phyloP scores from a whole-genome alignment of 2,888 invertebrate species.

The Synanthedon formicaeformis region DNA sequence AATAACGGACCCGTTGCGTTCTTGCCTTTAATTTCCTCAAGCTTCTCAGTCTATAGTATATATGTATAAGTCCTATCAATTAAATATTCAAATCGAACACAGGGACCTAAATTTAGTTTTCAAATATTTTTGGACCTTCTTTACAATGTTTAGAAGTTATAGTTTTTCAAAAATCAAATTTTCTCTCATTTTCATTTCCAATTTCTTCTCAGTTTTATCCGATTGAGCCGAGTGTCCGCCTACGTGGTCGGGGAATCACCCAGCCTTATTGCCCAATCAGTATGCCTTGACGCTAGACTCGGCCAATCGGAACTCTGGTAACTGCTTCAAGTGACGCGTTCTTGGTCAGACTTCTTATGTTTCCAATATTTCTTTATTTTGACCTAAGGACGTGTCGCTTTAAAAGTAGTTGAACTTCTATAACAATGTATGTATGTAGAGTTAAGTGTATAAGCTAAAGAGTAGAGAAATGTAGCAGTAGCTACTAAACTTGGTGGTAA shows the following conservation, averaged over 20 bases:
- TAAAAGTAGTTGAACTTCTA: constrained; percentile 38
- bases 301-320: constrained; percentile 42
- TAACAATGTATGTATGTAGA: constrained; percentile 69
- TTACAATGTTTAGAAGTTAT: constrained; percentile 38
- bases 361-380: constrained; percentile 24
- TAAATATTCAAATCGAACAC: constrained; percentile 49
- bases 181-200: constrained; percentile 15
- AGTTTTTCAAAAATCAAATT: constrained; percentile 13
- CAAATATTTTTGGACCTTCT: constrained; percentile 62
- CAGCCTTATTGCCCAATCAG: constrained; percentile 81
- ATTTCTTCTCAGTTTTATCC: constrained; percentile 31
- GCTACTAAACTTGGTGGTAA: constrained; percentile 65
- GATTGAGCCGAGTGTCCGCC: constrained; percentile 64
- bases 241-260: constrained; percentile 77
- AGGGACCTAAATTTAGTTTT: constrained; percentile 62
- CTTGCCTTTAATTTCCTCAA: constrained; percentile 21
- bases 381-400: constrained; percentile 32
- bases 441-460: constrained; percentile 49
- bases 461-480: constrained; percentile 48
- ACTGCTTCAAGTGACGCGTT: constrained; percentile 44
- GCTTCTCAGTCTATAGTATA: constrained; percentile 18
- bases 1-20: constrained; percentile 55
- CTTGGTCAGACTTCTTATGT: constrained; percentile 21
- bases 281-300: constrained; percentile 54
- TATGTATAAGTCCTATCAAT: constrained; percentile 15